Conservation (phyloP, 2,888 invertebrate genomes). For the Coenonympha glycerion region DNA sequence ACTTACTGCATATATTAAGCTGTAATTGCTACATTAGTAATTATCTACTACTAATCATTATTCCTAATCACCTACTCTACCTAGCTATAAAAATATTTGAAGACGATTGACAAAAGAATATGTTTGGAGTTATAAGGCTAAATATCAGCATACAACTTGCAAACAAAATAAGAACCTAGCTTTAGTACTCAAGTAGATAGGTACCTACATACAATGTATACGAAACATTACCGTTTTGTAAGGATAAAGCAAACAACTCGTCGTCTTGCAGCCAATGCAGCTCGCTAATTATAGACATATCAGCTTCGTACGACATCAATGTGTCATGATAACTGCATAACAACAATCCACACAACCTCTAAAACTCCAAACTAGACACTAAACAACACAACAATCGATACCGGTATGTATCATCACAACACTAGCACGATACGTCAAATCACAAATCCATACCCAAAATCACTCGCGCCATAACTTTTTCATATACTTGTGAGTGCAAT, state of each 20-base stretch:
- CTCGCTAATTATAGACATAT: constrained; percentile 73
- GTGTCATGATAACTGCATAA: constrained; percentile 59
- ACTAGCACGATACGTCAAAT: constrained; percentile 46
- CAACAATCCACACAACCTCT: constrained; percentile 41
- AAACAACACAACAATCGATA: constrained; percentile 42
- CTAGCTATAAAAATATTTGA: no score
- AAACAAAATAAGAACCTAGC: background rate
- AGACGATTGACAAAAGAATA: background rate
- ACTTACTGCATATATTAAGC: no score
- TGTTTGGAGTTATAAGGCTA: constrained; percentile 2
- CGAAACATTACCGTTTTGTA: constrained; percentile 63
- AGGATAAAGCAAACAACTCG: constrained; percentile 67
- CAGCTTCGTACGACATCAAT: constrained; percentile 66
- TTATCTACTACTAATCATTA: background rate
- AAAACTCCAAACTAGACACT: constrained; percentile 33
- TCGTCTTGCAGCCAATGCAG: constrained; percentile 71
- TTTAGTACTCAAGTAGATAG: background rate
- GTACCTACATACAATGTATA: background rate
- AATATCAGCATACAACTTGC: background rate
- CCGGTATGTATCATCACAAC: constrained; percentile 45
- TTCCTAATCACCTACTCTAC: background rate
- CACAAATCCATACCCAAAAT: constrained; percentile 36
- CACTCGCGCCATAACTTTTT: constrained; percentile 38
- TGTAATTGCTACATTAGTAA: no score
- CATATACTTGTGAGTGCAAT: constrained; percentile 23